Percentiles rank a stretch among this genome's conserved stretches.
Conservation (phyloP, 2,797 vertebrate genomes). For the Clarias platycephalus region DNA sequence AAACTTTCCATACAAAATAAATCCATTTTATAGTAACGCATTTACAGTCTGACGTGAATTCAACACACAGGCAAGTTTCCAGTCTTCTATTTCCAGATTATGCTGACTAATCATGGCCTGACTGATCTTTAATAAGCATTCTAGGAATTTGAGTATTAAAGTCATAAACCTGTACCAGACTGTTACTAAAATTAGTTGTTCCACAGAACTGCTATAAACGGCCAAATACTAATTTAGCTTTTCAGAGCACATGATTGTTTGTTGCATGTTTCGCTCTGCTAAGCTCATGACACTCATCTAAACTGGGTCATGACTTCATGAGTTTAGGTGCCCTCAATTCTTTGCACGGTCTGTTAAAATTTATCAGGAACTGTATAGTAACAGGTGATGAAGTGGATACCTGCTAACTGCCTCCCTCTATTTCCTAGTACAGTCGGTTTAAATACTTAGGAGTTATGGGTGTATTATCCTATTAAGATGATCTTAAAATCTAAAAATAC, state of each 20-base stretch:
- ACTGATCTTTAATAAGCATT: constrained; percentile 15
- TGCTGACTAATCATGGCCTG: constrained; percentile 38
- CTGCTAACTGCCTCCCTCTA: background rate
- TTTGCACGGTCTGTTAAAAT: constrained; percentile 16
- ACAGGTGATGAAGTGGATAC: background rate
- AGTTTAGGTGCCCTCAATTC: background rate
- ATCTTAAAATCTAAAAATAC: background rate
- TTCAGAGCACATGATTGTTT: constrained; percentile 35
- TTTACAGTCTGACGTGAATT: constrained; percentile 50
- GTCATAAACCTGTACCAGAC: constrained; percentile 12
- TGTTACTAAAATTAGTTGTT: constrained; percentile 24
- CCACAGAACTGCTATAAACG: constrained; percentile 30
- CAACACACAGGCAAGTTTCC: constrained; percentile 39
- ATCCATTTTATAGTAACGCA: constrained; percentile 34
- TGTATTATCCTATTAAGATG: background rate
- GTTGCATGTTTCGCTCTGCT: constrained; percentile 46
- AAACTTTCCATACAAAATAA: background rate
- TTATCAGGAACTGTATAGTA: background rate
- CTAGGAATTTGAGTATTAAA: constrained; percentile 41
- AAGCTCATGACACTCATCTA: constrained; percentile 59
- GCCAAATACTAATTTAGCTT: constrained; percentile 38
- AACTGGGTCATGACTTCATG: constrained; percentile 23
- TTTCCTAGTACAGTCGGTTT: background rate
- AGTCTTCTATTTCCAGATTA: constrained; percentile 40
- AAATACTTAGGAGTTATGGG: background rate